These are phyloP conservation scores for Sceloporus undulatus DNA, from an alignment of 2,113 vertebrate genomes.

Conservation along the genomic window DNA sequence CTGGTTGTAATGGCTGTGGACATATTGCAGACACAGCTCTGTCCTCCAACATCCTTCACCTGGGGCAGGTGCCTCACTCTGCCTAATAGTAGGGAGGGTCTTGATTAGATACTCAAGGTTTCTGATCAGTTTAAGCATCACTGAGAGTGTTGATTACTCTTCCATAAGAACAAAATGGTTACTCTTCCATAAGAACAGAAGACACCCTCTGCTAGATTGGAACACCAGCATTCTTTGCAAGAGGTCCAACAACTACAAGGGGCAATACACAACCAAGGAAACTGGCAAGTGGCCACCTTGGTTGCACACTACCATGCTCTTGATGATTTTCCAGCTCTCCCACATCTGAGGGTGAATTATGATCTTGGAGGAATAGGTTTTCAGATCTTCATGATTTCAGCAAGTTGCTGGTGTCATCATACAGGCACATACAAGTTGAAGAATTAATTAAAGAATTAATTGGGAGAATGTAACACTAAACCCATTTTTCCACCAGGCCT, in stretches of 20 bases:
- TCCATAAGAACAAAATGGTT: no score
- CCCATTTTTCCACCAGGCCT: conserved; percentile 31
- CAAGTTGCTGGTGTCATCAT: conserved; percentile 61
- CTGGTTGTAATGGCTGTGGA: neutral
- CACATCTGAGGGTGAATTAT: conserved; percentile 54
- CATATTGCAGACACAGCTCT: neutral
- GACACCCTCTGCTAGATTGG: neutral
- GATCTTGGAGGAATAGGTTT: conserved; percentile 56
- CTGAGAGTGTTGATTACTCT: neutral
- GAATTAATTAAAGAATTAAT: conserved; percentile 11
- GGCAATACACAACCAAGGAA: no score
- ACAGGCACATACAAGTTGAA: conserved; percentile 65
- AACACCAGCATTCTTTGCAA: neutral
- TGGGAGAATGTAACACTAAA: conserved; percentile 56
- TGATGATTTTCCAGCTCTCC: conserved; percentile 53
- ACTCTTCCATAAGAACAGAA: neutral
- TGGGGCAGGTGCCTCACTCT: neutral
- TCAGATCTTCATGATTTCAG: conserved; percentile 62
- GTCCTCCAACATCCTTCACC: neutral
- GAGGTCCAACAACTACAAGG: neutral
- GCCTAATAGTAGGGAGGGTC: neutral
- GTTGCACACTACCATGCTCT: conserved; percentile 46
- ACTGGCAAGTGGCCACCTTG: neutral
- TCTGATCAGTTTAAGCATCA: neutral
- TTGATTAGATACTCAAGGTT: neutral